phyloP scores from a whole-genome alignment of 1,140 invertebrate genomes.

The Drosophila santomea region DNA sequence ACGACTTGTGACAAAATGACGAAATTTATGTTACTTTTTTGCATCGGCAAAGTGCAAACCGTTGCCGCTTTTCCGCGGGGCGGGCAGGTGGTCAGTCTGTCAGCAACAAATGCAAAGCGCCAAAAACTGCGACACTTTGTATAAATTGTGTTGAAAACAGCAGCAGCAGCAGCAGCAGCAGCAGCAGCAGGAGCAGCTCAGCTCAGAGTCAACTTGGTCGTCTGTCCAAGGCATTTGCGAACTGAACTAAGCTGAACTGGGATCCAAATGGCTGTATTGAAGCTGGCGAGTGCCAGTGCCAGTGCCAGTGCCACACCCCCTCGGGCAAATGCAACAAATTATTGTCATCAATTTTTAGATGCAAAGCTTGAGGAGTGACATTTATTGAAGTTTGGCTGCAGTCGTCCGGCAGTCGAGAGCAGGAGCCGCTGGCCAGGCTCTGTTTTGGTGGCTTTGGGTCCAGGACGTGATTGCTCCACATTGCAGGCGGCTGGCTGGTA shows the following conservation, averaged over 20 bases:
- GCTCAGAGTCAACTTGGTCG: constrained; percentile 46
- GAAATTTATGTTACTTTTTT: constrained; percentile 77
- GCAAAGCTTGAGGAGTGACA: constrained; percentile 81
- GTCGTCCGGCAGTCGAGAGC: constrained; percentile 15
- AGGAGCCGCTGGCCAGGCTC: constrained; percentile 48
- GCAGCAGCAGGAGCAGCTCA: constrained; percentile 14
- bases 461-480: constrained; percentile 73
- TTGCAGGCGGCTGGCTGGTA: constrained; percentile 62
- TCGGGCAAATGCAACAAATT: constrained; percentile 79
- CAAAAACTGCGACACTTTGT: constrained; percentile 82
- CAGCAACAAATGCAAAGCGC: constrained; percentile 82
- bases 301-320: constrained; percentile 63
- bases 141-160: constrained; percentile 80
- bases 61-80: constrained; percentile 43
- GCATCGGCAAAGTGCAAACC: constrained; percentile 69
- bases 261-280: constrained; percentile 1
- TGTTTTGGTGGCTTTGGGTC: constrained; percentile 29
- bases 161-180: too few relatives aligned
- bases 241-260: constrained; percentile 6
- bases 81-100: constrained; percentile 49
- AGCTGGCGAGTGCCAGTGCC: constrained; percentile 10
- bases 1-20: constrained; percentile 80
- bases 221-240: constrained; percentile 72
- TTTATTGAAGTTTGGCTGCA: constrained; percentile 75
- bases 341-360: constrained; percentile 83